Evolutionary conservation across 2,113 vertebrate species (phyloP).

Genomic region (Carassius auratus): DNA sequence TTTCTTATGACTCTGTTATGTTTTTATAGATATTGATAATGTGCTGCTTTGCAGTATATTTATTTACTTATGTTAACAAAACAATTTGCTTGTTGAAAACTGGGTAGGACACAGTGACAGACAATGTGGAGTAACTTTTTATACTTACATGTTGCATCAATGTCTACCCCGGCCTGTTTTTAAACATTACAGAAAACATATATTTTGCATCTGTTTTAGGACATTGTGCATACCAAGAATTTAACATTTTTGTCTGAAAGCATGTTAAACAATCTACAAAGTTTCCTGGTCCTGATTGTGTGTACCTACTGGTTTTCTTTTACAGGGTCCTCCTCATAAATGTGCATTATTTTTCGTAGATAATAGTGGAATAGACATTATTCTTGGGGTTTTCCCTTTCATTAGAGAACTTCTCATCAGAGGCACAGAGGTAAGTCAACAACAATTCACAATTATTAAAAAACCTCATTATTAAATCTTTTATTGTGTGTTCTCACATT

Average conservation of each 20-base stretch:
- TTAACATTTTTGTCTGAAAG: background rate
- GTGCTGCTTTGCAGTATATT: background rate
- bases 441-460: background rate
- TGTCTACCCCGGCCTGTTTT: background rate
- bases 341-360: constrained; percentile 99
- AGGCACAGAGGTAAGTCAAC: constrained; percentile 88
- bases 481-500: background rate
- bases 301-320: constrained; percentile 81
- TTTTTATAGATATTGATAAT: background rate
- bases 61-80: background rate
- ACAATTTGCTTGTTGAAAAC: background rate
- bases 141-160: background rate
- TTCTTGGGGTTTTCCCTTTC: constrained; percentile 98
- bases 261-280: constrained; percentile 3
- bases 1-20: background rate
- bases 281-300: constrained; percentile 59
- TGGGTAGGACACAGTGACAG: background rate
- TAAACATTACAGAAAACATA: background rate
- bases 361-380: constrained; percentile 99
- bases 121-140: background rate
- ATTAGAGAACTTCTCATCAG: constrained; percentile 95
- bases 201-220: background rate
- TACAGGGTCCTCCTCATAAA: constrained; percentile 98
- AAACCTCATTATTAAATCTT: background rate
- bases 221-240: background rate